phyloP scores from a whole-genome alignment of 1,140 invertebrate species.

The Diprion similis region DNA sequence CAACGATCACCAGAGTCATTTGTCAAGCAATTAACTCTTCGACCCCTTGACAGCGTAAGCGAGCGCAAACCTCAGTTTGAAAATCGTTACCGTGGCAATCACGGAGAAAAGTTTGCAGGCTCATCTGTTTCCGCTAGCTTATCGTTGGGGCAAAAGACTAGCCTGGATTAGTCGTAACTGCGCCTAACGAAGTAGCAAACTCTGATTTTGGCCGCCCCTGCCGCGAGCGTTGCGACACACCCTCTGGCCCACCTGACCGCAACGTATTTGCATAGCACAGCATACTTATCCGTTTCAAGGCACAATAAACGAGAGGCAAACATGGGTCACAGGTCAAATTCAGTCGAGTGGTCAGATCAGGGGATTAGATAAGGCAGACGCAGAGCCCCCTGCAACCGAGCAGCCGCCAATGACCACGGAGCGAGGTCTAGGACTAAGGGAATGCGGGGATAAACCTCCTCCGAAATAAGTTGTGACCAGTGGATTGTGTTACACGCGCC shows the following conservation, averaged over 20 bases:
- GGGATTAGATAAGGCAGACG: not conserved
- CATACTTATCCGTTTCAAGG: not conserved
- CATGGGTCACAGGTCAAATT: not conserved
- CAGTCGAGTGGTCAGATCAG: not conserved
- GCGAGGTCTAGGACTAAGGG: not conserved
- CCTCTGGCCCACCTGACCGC: not conserved
- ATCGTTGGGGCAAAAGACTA: not conserved
- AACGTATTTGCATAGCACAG: not conserved
- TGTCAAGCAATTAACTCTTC: not conserved
- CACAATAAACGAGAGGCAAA: not conserved
- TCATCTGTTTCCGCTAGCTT: not conserved
- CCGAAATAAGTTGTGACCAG: not conserved
- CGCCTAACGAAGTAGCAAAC: conserved; percentile 4
- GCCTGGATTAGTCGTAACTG: not conserved
- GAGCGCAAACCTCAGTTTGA: not conserved
- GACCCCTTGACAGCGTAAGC: too few relatives aligned
- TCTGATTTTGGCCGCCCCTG: not conserved
- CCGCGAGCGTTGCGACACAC: not conserved
- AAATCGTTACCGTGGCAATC: not conserved
- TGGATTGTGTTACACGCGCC: too few relatives aligned
- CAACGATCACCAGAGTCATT: not conserved
- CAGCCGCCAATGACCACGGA: not conserved
- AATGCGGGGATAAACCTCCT: not conserved
- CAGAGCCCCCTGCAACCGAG: not conserved
- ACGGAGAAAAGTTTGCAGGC: not conserved